A percentile compares a stretch with the other conserved stretches of the same genome.
phyloP scores from a whole-genome alignment of 2,888 invertebrate genomes.

The Scaptomyza cyrtandrae region DNA sequence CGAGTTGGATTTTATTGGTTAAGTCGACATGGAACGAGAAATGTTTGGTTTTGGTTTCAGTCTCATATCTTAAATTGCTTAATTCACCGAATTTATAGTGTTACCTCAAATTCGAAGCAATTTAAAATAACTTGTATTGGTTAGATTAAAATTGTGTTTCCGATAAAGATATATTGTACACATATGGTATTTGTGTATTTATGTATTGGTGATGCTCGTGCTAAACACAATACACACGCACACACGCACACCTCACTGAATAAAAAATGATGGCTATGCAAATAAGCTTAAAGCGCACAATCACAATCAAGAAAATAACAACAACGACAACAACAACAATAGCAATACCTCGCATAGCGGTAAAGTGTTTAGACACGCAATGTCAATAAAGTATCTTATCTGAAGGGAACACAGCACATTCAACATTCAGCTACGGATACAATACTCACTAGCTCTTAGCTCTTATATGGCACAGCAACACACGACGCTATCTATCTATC shows the following conservation, averaged over 20 bases:
- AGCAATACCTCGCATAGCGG: slow-evolving; percentile 70
- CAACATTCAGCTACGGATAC: slow-evolving; percentile 63
- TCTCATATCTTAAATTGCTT: slow-evolving; percentile 11
- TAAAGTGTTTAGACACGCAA: slow-evolving; percentile 81
- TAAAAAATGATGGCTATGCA: slow-evolving; percentile 76
- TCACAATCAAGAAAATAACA: slow-evolving; percentile 72
- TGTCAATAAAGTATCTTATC: slow-evolving; percentile 81
- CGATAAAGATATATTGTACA: slow-evolving; percentile 37
- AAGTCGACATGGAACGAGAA: background rate
- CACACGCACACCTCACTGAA: slow-evolving; percentile 52
- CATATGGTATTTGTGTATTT: slow-evolving; percentile 5
- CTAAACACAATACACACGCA: slow-evolving; percentile 51
- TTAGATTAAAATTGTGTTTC: slow-evolving; percentile 66
- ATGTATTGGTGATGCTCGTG: slow-evolving; percentile 7
- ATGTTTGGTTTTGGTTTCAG: background rate
- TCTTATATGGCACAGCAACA: slow-evolving; percentile 57
- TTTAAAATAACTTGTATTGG: slow-evolving; percentile 52
- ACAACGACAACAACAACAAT: slow-evolving; percentile 47
- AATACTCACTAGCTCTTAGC: slow-evolving; percentile 42
- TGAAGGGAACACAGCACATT: slow-evolving; percentile 45
- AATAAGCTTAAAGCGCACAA: slow-evolving; percentile 79
- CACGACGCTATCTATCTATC: slow-evolving; percentile 13
- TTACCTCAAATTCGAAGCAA: slow-evolving; percentile 23
- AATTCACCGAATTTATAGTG: slow-evolving; percentile 12
- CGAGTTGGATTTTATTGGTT: background rate